Conservation (phyloP, 1,140 invertebrate species). For the Caenorhabditis tropicalis region DNA sequence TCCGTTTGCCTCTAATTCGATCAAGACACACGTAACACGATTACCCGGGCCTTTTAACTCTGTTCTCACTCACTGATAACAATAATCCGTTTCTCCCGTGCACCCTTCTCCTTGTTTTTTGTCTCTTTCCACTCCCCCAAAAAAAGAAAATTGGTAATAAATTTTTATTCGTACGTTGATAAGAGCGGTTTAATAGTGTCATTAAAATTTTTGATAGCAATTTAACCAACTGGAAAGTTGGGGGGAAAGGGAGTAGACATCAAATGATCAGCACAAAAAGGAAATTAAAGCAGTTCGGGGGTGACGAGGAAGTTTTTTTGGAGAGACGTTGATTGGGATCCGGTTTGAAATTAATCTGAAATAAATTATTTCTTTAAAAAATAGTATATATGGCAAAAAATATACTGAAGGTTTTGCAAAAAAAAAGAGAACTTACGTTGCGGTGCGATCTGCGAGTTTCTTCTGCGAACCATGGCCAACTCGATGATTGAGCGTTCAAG, state of each 20-base stretch:
- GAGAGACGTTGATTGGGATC: too few relatives aligned
- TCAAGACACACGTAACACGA: constrained; percentile 14
- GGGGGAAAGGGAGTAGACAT: background rate
- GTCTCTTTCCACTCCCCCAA: background rate
- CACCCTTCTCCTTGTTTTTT: background rate
- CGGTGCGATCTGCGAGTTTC: background rate
- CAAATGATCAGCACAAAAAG: background rate
- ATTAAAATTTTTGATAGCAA: background rate
- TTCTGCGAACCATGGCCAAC: background rate
- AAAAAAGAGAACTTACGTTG: background rate
- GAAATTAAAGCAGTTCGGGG: background rate
- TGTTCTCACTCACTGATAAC: background rate
- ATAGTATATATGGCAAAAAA: too few relatives aligned
- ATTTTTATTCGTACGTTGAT: background rate
- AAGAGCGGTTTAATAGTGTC: too few relatives aligned
- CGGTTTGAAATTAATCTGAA: too few relatives aligned
- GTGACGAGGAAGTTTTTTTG: too few relatives aligned
- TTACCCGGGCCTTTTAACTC: background rate
- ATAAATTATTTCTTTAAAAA: too few relatives aligned
- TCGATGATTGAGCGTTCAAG: background rate
- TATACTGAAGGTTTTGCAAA: too few relatives aligned
- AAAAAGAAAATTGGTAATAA: background rate
- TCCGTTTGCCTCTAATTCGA: constrained; percentile 17
- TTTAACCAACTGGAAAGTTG: background rate
- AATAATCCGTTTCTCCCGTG: background rate